Base-by-base conservation (phyloP, 2,888 invertebrate species). In the Serripes groenlandicus region DNA sequence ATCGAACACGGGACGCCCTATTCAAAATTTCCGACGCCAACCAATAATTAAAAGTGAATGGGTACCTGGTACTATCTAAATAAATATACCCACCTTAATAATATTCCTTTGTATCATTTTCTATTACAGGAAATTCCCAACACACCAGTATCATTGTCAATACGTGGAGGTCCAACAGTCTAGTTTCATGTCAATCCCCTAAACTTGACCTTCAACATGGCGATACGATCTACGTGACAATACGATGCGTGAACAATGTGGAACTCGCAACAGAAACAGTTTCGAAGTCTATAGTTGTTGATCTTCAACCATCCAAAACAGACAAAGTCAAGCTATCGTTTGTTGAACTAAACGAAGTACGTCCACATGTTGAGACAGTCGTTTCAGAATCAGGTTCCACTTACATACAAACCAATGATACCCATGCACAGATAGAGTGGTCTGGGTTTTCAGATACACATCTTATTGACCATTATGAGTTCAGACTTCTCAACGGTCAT, bases 391-490 rank as follows among this genome's bases (percentile, higher is more conserved):
- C 34, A 34, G 34, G 34, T 34, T 34, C 62, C 3, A 34, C 34
- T 21, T 62, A 30, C 34, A 34, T 62, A 34, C 62, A 62, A n/a
- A 35, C 62, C 3, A 62, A 62, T n/a, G 62, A 62, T 32, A 62
- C 34, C 34, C 62, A 62, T 62, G 34, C 34, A 32, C 62, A 34
- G n/a, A n/a, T 62, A 7, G 34, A 62, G 62, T 62, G 62, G 62
- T 62, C 62, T 1, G 62, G 62, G 18, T 62, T 62, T 30, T 21
- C 34, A n/a, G 62, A 62, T 34, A 21, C 32, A 3, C 34, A 32
- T 32, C 62, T 7, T 7, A 62, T 62, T 18, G n/a, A 15, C 21
- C 21, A 62, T 21, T 62, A 62, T 23, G 30, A 62, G 32, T 62
- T 34, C 34, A 32, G 62, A 34, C 62, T 62, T 28, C 34, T 62